Evolutionary conservation across 1,140 invertebrate species (phyloP), one percentile per base, ranked within the genome.

Genomic region (Tetranychus cinnabarinus): DNA sequence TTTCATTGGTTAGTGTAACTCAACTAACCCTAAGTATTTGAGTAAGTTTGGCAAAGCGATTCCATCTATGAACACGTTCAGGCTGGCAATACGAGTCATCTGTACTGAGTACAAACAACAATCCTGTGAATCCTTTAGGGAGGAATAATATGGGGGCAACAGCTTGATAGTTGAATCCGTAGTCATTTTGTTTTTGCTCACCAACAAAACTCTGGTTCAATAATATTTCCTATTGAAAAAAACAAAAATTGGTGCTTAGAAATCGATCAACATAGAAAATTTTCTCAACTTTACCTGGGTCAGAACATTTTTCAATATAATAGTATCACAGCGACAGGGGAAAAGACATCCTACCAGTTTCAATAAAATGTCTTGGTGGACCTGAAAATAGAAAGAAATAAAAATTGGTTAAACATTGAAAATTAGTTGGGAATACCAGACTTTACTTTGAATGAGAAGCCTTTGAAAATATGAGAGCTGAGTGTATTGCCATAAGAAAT

Each of bases 141-240:
- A 52, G 48, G 6, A 52, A 15, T 23, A 52, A 23, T 7, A 23
- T n/a, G 33, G 48, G 48, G 4, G 48, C 5, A 15, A 15, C n/a
- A n/a, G 5, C 31, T 52, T n/a, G n/a, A 33, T 52, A 52, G 15
- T n/a, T 52, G 15, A 8, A 52, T 52, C 48, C 48, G 15, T 52
- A 10, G 39, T 23, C 5, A 42, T 10, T 52, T 6, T 8, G 6
- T 15, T 7, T 35, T n/a, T n/a, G 15, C 12, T 56, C 37, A 61
- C 63, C 31, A 61, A 59, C 47, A 60, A 60, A 3, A 61, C 31
- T 33, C 55, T 61, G 33, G 2, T 48, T 15, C 0, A 55, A 56
- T 34, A 64, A 52, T 36, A 48, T 10, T 34, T 33, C 36, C 61
- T 61, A 64, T 52, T 5, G 15, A 52, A 23, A 52, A 52, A 52